phyloP scores from a whole-genome alignment of 2,113 vertebrate species.

The Miniopterus natalensis region DNA sequence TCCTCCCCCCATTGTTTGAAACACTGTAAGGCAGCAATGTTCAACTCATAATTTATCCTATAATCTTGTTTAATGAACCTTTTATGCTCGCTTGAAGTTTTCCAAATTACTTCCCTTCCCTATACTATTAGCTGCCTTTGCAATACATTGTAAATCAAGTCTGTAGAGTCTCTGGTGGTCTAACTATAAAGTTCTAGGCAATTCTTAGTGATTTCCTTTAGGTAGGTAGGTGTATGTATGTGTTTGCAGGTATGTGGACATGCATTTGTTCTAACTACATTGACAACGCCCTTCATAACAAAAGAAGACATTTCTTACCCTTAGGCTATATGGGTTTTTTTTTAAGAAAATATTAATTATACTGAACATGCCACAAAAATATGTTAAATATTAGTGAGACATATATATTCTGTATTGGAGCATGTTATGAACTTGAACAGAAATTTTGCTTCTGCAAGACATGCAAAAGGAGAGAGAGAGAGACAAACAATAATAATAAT shows the following conservation, averaged over 20 bases:
- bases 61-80: not conserved
- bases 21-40: not conserved
- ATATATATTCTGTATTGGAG: not conserved
- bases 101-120: not conserved
- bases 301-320: not conserved
- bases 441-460: not conserved
- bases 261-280: not conserved
- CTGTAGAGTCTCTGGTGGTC: not conserved
- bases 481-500: not conserved
- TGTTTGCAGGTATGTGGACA: not conserved
- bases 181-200: not conserved
- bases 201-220: not conserved
- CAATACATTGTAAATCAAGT: not conserved
- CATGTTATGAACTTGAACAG: not conserved
- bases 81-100: not conserved
- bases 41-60: not conserved
- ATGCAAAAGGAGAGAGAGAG: not conserved
- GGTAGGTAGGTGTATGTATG: fast-evolving
- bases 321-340: constrained; percentile 16
- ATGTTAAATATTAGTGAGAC: constrained; percentile 26
- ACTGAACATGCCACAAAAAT: not conserved
- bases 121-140: not conserved
- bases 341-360: constrained; percentile 30
- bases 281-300: not conserved
- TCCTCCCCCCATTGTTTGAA: not conserved